Percentiles rank a stretch among this genome's conserved stretches.
phyloP scores from a whole-genome alignment of 92 coral and sea anemone species.

The Scolanthus callimorphus region DNA sequence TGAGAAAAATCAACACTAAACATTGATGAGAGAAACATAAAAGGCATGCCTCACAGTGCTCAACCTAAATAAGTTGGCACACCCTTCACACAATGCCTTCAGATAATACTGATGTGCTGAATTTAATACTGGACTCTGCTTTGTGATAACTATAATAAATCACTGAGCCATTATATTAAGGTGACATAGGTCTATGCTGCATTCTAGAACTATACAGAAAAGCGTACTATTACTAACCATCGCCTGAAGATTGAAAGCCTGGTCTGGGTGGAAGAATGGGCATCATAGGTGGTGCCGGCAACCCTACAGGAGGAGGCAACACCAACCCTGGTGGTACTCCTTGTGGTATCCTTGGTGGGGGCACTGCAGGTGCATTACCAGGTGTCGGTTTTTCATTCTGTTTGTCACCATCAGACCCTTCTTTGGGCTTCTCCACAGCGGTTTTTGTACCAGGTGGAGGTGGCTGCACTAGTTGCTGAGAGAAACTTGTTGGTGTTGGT shows the following conservation, averaged over 20 bases:
- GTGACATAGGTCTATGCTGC: too few relatives aligned
- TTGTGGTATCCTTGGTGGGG: slow-evolving; percentile 25
- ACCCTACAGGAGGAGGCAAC: slow-evolving; percentile 22
- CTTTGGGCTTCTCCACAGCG: not conserved
- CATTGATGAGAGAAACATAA: too few relatives aligned
- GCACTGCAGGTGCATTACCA: slow-evolving; percentile 29
- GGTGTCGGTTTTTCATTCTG: slow-evolving; percentile 13
- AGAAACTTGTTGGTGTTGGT: slow-evolving; percentile 49
- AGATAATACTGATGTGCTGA: too few relatives aligned
- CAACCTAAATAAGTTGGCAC: too few relatives aligned
- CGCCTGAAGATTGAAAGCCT: slow-evolving; percentile 39
- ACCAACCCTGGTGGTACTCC: slow-evolving; percentile 2
- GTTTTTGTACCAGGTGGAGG: slow-evolving; percentile 61
- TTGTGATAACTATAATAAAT: too few relatives aligned
- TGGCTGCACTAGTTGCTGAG: slow-evolving; percentile 57
- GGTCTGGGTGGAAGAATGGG: slow-evolving; percentile 42
- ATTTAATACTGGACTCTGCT: too few relatives aligned
- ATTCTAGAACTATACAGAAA: too few relatives aligned
- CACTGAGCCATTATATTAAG: too few relatives aligned
- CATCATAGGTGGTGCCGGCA: slow-evolving; percentile 26
- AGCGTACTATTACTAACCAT: slow-evolving; percentile 54
- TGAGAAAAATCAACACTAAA: too few relatives aligned
- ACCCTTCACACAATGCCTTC: too few relatives aligned
- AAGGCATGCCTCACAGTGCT: too few relatives aligned
- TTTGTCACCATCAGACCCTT: not conserved